These are phyloP conservation scores for Montipora sp. DNA, from an alignment of 64 coral and sea anemone species.

Conservation along the genomic window DNA sequence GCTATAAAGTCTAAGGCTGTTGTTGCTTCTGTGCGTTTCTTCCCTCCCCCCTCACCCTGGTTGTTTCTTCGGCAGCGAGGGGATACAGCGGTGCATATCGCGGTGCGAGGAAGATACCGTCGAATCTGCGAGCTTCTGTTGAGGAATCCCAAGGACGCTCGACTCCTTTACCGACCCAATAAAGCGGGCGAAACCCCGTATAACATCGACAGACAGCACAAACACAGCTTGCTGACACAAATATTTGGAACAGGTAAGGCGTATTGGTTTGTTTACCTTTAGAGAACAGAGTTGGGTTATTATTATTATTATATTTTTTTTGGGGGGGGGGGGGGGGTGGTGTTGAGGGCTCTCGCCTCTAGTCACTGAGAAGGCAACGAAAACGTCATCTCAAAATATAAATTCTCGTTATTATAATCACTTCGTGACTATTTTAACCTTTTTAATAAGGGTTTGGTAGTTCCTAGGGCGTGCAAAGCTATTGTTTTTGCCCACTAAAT, in stretches of 20 bases:
- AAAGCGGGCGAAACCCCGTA: constrained; percentile 96
- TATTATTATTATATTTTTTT: no score
- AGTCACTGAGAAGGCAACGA: no score
- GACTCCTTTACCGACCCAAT: constrained; percentile 89
- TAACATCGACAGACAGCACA: constrained; percentile 93
- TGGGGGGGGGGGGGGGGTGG: no score
- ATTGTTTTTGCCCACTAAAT: no score
- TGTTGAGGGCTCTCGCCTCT: no score
- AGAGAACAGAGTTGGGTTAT: no score
- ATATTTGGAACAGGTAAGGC: constrained; percentile 90
- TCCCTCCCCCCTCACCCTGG: not conserved
- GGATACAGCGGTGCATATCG: constrained; percentile 90
- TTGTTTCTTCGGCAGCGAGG: constrained; percentile 74
- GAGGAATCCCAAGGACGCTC: constrained; percentile 90
- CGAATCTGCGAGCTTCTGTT: constrained; percentile 90
- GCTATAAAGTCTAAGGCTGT: no score
- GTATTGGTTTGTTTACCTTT: not conserved
- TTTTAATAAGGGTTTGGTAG: no score
- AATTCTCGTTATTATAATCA: no score
- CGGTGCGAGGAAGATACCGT: constrained; percentile 87
- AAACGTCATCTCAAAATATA: no score
- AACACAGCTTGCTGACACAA: constrained; percentile 90
- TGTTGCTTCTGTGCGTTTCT: not conserved
- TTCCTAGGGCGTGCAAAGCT: no score
- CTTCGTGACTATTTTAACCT: no score